Evolutionary conservation across 2,888 invertebrate species (phyloP), one percentile per base, ranked within the genome.

Genomic region (Papilio demoleus): DNA sequence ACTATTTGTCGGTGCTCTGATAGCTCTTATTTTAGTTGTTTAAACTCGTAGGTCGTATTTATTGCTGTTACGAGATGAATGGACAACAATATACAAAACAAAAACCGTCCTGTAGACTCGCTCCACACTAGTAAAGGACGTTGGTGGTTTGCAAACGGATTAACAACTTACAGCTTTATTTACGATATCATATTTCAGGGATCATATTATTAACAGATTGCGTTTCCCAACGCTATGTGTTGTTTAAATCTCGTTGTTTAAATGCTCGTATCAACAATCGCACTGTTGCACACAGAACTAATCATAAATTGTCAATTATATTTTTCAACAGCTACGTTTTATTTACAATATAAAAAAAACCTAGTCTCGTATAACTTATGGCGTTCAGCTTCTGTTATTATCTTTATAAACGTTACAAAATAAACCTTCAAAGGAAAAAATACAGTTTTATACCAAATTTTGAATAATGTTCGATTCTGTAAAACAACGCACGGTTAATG

Each of bases 81-180:
- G n/a, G n/a, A n/a, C n/a, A n/a, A n/a, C n/a, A n/a, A n/a, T n/a
- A n/a, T n/a, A 40, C n/a, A 40, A 17, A 40, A 40, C 40, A 40
- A 40, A n/a, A n/a, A n/a, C n/a, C n/a, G n/a, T n/a, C n/a, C n/a
- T n/a, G n/a, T n/a, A n/a, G n/a, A n/a, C n/a, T n/a, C n/a, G n/a
- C n/a, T n/a, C n/a, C n/a, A n/a, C n/a, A n/a, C n/a, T n/a, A n/a
- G n/a, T n/a, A n/a, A n/a, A n/a, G n/a, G n/a, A n/a, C n/a, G n/a
- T n/a, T 4, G 9, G 1, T 3, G 8, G 22, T 22, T 22, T 4
- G 8, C 45, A 19, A 53, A 27, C 53, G 27, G 27, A 53, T 53
- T 27, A 53, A 27, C 53, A 53, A 53, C 53, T 53, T 27, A 24
- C 27, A 53, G 53, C 53, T n/a, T 53, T 24, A 27, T 53, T 27